Percentiles rank a stretch among this genome's conserved stretches.
These are phyloP conservation scores for Drosophila erecta DNA, from an alignment of 1,140 invertebrate genomes.

Conservation along the genomic window DNA sequence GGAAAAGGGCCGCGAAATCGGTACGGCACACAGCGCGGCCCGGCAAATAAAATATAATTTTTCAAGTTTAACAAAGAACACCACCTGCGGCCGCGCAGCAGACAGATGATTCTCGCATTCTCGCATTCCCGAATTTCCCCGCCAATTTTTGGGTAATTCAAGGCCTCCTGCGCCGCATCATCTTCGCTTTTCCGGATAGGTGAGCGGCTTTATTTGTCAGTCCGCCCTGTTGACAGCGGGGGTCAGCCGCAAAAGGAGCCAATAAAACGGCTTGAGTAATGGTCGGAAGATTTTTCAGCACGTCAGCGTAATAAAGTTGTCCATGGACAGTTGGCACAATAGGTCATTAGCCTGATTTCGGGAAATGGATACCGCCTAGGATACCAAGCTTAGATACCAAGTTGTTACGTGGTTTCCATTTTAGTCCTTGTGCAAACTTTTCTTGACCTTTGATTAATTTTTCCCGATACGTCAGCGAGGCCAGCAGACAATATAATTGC, in stretches of 20 bases:
- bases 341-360: constrained; percentile 63
- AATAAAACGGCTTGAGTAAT: constrained; percentile 81
- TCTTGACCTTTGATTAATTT: background rate
- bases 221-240: constrained; percentile 53
- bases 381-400: background rate
- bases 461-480: too few species aligned
- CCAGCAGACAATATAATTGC: too few species aligned
- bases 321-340: constrained; percentile 47
- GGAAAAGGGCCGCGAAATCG: constrained; percentile 53
- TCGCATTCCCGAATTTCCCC: constrained; percentile 15
- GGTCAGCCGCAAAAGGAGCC: constrained; percentile 29
- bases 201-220: constrained; percentile 60
- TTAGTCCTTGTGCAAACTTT: background rate
- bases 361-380: constrained; percentile 35
- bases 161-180: constrained; percentile 38
- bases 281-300: constrained; percentile 70
- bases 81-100: constrained; percentile 30
- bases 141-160: constrained; percentile 40
- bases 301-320: constrained; percentile 79
- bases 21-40: constrained; percentile 20
- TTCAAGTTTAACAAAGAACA: constrained; percentile 62
- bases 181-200: constrained; percentile 26
- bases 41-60: constrained; percentile 71
- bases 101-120: constrained; percentile 49
- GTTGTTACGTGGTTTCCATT: constrained; percentile 3